phyloP scores from a whole-genome alignment of 1,140 invertebrate species.

The Dendroctonus valens region DNA sequence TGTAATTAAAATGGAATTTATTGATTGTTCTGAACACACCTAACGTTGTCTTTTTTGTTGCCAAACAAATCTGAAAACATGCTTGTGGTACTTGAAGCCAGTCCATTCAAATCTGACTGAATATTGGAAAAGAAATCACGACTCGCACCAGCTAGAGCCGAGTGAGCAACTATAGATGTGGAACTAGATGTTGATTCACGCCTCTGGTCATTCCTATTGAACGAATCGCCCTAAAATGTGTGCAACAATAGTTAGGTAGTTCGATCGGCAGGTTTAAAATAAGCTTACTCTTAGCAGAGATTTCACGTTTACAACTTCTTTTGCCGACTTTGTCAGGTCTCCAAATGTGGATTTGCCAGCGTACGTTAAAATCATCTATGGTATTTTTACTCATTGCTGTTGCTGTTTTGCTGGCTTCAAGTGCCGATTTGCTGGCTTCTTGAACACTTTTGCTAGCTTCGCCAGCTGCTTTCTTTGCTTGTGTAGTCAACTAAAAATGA shows the following conservation, averaged over 20 bases:
- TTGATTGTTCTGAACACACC: background rate
- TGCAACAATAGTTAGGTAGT: background rate
- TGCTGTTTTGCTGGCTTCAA: conserved; percentile 84
- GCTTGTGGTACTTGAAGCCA: conserved; percentile 84
- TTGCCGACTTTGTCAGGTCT: conserved; percentile 87
- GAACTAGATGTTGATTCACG: conserved; percentile 49
- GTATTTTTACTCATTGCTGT: conserved; percentile 86
- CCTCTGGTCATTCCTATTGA: conserved; percentile 40
- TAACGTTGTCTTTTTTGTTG: conserved; percentile 42
- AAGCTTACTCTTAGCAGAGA: conserved; percentile 71
- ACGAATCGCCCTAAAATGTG: conserved; percentile 44
- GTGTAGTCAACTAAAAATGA: conserved; percentile 67
- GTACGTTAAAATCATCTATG: conserved; percentile 81
- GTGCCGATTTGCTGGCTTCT: conserved; percentile 76
- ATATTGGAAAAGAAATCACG: conserved; percentile 88
- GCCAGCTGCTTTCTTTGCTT: conserved; percentile 85
- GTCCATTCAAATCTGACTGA: conserved; percentile 83
- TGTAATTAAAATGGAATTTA: background rate
- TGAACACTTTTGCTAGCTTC: conserved; percentile 80
- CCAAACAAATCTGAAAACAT: conserved; percentile 91
- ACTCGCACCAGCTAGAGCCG: conserved; percentile 55
- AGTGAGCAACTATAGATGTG: conserved; percentile 53
- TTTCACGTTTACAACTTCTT: conserved; percentile 82
- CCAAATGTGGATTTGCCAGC: conserved; percentile 83
- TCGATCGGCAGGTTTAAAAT: background rate